Conservation (phyloP, 2,113 vertebrate genomes). For the Atlantisia rogersi region DNA sequence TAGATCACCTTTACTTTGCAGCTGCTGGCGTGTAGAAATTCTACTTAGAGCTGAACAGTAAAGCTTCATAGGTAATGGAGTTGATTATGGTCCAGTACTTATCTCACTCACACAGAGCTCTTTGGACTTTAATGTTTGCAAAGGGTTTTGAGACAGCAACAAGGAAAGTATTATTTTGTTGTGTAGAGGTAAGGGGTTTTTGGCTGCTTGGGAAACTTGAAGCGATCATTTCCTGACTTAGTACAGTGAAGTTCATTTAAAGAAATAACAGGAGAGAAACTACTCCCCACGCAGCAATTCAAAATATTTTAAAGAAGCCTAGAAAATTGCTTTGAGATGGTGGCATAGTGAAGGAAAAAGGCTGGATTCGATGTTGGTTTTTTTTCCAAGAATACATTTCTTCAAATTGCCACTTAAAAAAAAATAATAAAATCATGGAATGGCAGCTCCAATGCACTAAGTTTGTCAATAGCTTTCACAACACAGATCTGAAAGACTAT, state of each 20-base stretch:
- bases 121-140: conserved; percentile 16
- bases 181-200: not conserved
- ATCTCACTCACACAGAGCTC: not conserved
- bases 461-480: not conserved
- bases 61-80: not conserved
- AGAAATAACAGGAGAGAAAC: not conserved
- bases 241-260: not conserved
- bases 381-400: not conserved
- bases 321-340: not conserved
- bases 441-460: not conserved
- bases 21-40: not conserved
- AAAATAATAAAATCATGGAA: not conserved
- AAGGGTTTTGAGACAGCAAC: not conserved
- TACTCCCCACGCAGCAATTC: not conserved
- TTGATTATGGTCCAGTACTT: conserved; percentile 23
- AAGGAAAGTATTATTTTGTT: not conserved
- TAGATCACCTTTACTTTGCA: not conserved
- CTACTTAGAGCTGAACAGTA: not conserved
- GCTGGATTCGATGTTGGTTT: not conserved
- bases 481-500: not conserved
- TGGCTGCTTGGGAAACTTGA: not conserved
- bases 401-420: not conserved
- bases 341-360: not conserved
- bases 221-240: not conserved
- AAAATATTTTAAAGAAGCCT: not conserved